phyloP scores from a whole-genome alignment of 2,797 vertebrate genomes.

The Phoebastria nigripes region DNA sequence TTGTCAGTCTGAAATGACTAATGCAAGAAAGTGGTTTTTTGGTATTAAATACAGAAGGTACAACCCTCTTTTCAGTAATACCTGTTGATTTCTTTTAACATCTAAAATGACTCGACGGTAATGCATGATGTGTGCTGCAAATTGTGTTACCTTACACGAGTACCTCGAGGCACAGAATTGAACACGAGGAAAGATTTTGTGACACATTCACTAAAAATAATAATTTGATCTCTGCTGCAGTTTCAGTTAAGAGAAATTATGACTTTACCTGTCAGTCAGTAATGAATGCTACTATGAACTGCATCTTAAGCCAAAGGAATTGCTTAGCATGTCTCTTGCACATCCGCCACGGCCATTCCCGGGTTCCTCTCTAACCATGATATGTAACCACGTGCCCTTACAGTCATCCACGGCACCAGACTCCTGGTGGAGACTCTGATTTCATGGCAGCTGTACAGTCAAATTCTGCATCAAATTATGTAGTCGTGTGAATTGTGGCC shows the following conservation, averaged over 20 bases:
- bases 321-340: constrained; percentile 6
- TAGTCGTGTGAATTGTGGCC: not conserved
- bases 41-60: constrained; percentile 74
- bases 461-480: not conserved
- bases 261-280: not conserved
- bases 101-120: constrained; percentile 2
- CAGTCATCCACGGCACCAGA: not conserved
- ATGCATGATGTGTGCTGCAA: not conserved
- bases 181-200: not conserved
- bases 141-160: not conserved
- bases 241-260: not conserved
- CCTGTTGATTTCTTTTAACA: constrained; percentile 50
- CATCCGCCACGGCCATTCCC: rapidly evolving
- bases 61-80: constrained; percentile 65
- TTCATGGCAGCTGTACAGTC: not conserved
- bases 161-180: not conserved
- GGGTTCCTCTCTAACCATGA: not conserved
- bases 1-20: constrained; percentile 70
- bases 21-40: constrained; percentile 68
- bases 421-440: not conserved
- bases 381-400: not conserved
- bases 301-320: not conserved
- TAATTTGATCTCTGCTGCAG: not conserved
- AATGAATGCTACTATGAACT: not conserved
- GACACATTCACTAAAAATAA: not conserved